These are phyloP conservation scores for Troides aeacus DNA, from an alignment of 2,888 invertebrate species.

Conservation along the genomic window DNA sequence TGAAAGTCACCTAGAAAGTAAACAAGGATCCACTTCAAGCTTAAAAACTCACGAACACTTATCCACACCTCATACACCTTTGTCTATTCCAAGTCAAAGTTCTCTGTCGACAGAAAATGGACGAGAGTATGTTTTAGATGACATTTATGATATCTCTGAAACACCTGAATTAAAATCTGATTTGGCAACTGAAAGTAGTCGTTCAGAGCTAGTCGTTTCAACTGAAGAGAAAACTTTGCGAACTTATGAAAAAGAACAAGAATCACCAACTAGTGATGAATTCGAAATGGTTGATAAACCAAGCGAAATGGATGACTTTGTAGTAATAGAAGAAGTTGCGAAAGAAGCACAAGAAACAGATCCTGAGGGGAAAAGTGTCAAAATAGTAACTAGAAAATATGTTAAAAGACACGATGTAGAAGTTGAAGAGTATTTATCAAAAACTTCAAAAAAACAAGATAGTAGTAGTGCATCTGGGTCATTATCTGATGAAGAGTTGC, in stretches of 20 bases:
- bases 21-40: conserved; percentile 81
- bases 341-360: conserved; percentile 92
- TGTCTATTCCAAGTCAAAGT: conserved; percentile 82
- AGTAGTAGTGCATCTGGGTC: conserved; percentile 80
- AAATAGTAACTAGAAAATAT: conserved; percentile 79
- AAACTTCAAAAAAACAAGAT: conserved; percentile 84
- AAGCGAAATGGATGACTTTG: conserved; percentile 92
- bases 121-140: conserved; percentile 81
- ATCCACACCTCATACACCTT: conserved; percentile 81
- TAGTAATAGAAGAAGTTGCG: conserved; percentile 92
- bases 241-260: conserved; percentile 79
- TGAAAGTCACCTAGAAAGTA: conserved; percentile 70
- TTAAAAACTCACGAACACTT: conserved; percentile 76
- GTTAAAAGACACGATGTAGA: conserved; percentile 84
- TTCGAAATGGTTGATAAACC: conserved; percentile 94
- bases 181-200: conserved; percentile 66
- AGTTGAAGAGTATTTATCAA: conserved; percentile 85
- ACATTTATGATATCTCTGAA: conserved; percentile 80
- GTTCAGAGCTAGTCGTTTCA: conserved; percentile 81
- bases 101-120: conserved; percentile 84
- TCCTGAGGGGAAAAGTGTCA: conserved; percentile 89
- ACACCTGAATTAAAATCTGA: conserved; percentile 80
- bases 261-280: conserved; percentile 90
- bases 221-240: conserved; percentile 80
- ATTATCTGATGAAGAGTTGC: conserved; percentile 81